phyloP scores from a whole-genome alignment of 2,888 invertebrate species.

The Cartodere bifasciata region DNA sequence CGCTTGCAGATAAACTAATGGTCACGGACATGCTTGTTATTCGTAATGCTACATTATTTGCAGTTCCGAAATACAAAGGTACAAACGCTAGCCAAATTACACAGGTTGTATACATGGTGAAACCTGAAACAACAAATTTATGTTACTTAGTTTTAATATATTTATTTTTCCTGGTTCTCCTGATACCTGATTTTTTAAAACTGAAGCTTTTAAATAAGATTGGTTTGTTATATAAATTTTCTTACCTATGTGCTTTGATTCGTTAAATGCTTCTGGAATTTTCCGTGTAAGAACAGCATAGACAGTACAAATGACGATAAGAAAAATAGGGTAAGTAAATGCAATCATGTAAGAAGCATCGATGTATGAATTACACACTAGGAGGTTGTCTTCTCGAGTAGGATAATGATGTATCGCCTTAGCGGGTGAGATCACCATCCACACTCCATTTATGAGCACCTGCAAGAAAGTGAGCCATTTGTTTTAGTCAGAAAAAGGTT shows the following conservation, averaged over 20 bases:
- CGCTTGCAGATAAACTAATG: slow-evolving; percentile 86
- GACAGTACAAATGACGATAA: slow-evolving; percentile 86
- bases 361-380: slow-evolving; percentile 86
- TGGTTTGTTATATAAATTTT: too few relatives aligned
- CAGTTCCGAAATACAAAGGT: slow-evolving; percentile 92
- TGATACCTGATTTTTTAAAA: too few relatives aligned
- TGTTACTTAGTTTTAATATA: too few relatives aligned
- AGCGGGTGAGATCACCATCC: slow-evolving; percentile 87
- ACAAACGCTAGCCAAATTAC: slow-evolving; percentile 98
- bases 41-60: slow-evolving; percentile 79
- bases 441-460: slow-evolving; percentile 80
- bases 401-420: slow-evolving; percentile 84
- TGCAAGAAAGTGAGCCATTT: slow-evolving; percentile 26
- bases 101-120: slow-evolving; percentile 98
- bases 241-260: slow-evolving; percentile 91
- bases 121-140: slow-evolving; percentile 60
- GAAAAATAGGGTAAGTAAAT: slow-evolving; percentile 83
- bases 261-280: slow-evolving; percentile 97
- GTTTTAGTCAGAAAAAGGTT: slow-evolving; percentile 1
- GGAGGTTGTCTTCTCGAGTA: slow-evolving; percentile 79
- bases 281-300: slow-evolving; percentile 93
- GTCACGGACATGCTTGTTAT: slow-evolving; percentile 94
- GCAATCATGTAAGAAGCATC: slow-evolving; percentile 90
- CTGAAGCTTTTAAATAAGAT: too few relatives aligned
- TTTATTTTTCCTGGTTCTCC: too few relatives aligned